phyloP scores from a whole-genome alignment of 2,113 vertebrate genomes.

The Passer domesticus region DNA sequence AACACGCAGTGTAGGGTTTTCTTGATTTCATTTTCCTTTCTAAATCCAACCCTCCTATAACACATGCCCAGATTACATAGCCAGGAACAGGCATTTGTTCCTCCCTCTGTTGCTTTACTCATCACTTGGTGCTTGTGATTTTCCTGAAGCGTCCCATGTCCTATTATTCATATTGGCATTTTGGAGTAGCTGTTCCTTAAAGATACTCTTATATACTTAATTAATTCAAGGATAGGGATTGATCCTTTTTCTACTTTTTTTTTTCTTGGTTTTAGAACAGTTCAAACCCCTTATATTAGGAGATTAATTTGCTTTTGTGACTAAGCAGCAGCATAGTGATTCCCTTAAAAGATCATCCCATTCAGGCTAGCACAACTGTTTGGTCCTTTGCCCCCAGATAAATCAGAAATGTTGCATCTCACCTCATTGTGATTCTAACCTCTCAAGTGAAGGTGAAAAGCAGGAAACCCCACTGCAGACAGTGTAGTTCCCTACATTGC shows the following conservation, averaged over 20 bases:
- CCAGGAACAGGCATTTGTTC: not conserved
- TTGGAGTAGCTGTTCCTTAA: not conserved
- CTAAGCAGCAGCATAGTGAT: not conserved
- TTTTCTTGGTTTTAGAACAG: not conserved
- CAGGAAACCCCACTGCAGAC: not conserved
- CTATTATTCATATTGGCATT: not conserved
- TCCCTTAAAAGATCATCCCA: not conserved
- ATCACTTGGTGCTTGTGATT: not conserved
- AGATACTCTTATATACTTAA: not conserved
- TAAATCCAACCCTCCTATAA: not conserved
- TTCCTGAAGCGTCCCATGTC: not conserved
- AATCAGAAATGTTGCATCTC: not conserved
- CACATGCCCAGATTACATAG: not conserved
- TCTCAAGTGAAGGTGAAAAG: not conserved
- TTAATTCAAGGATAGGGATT: not conserved
- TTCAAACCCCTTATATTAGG: not conserved
- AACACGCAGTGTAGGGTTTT: not conserved
- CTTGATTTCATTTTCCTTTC: conserved; percentile 30
- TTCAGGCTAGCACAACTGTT: not conserved
- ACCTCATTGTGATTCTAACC: not conserved
- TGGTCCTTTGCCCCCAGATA: not conserved
- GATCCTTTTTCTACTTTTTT: not conserved
- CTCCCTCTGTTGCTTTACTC: not conserved
- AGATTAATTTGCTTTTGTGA: conserved; percentile 27
- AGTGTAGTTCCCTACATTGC: not conserved